Evolutionary conservation across 2,113 vertebrate genomes (phyloP), one percentile per base, ranked within the genome.

Genomic region (Carassius carassius): DNA sequence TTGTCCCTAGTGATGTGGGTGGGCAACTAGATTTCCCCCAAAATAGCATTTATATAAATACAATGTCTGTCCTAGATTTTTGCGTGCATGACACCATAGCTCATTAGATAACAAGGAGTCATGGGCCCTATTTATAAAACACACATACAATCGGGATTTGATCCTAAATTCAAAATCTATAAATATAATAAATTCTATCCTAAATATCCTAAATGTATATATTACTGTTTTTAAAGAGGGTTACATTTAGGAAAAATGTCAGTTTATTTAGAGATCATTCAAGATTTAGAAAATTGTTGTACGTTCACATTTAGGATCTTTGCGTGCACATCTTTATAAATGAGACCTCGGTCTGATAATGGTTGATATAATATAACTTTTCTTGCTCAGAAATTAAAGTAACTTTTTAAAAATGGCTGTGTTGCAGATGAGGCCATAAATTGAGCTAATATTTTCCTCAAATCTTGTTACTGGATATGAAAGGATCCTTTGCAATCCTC

Each of bases 401-500:
- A 17, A 67, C 65, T 37, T 37, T 37, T 37, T 37, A 67, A 67
- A 67, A 32, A 14, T 14, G 3, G 2, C 12, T 8, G 6, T 74
- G 70, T 25, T 73, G 16, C 21, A 69, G 47, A 74, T 25, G 17
- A 21, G 47, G 35, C 83, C 56, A 84, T 63, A 81, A 88, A 54
- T 56, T 23, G 5, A 69, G 49, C n/a, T 63, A 85, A 86, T 78
- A 8, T 81, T 21, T 32, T 83, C 32, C 77, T 78, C 35, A 86
- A 78, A 89, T 90, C 62, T 9, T 47, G n/a, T 85, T 78, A 85
- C 29, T 56, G 12, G n/a, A 83, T 14, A 4, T 85, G 63, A 89
- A 83, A 41, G 73, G 25, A n/a, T 78, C 35, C 81, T 87, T 87
- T 88, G 67, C 89, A 78, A 85, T 86, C 62, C 10, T n/a, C 56